Conservation (phyloP, 2,113 vertebrate species). For the Proterorhinus semilunaris region DNA sequence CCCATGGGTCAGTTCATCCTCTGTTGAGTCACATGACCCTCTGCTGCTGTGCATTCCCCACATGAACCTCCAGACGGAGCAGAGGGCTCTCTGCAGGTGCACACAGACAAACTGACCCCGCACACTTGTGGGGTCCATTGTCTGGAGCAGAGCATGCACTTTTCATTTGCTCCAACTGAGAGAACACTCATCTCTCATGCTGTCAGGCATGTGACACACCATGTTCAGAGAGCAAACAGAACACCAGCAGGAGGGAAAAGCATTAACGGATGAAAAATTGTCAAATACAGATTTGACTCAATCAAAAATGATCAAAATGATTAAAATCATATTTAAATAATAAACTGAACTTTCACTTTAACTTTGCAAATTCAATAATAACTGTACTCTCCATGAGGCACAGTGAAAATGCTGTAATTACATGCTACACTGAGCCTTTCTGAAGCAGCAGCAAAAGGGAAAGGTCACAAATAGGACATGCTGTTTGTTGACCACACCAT, state of each 20-base stretch:
- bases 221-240: constrained; percentile 30
- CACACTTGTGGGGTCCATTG: constrained; percentile 27
- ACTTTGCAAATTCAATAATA: constrained; percentile 21
- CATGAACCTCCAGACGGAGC: constrained; percentile 16
- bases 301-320: neutral
- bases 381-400: constrained; percentile 9
- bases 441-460: constrained; percentile 20
- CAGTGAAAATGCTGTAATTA: constrained; percentile 4
- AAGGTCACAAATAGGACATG: constrained; percentile 53
- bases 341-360: neutral
- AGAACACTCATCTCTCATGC: constrained; percentile 45
- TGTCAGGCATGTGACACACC: constrained; percentile 53
- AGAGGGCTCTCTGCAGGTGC: constrained; percentile 26
- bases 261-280: neutral
- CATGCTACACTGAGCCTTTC: constrained; percentile 27
- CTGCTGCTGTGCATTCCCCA: constrained; percentile 16
- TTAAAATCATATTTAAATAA: neutral
- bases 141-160: constrained; percentile 37
- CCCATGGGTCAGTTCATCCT: neutral
- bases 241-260: neutral
- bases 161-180: constrained; percentile 44
- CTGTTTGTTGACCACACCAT: constrained; percentile 65
- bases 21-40: constrained; percentile 30
- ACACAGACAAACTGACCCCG: constrained; percentile 9
- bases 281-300: neutral